phyloP scores from a whole-genome alignment of 2,888 invertebrate species.

The Acrobasis consociella region DNA sequence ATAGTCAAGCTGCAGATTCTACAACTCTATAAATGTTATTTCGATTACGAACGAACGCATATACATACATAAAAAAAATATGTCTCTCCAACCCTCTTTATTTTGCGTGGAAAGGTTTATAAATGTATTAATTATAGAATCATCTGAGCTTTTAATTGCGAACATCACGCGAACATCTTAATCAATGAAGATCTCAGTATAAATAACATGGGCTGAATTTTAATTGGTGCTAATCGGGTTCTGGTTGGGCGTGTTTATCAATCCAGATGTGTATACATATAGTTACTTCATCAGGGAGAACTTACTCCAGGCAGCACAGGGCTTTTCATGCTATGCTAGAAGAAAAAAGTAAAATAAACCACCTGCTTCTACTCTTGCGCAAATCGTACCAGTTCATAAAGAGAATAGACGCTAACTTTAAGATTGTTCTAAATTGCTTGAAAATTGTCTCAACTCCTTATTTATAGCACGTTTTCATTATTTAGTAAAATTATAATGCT shows the following conservation, averaged over 20 bases:
- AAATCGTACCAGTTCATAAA: too few relatives aligned
- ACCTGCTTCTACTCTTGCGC: too few relatives aligned
- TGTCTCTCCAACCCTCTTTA: neutral
- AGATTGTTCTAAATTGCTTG: too few relatives aligned
- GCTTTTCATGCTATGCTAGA: too few relatives aligned
- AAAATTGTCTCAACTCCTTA: too few relatives aligned
- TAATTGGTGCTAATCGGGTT: constrained; percentile 9
- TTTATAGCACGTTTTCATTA: too few relatives aligned
- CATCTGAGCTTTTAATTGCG: constrained; percentile 5
- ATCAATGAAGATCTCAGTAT: constrained; percentile 9
- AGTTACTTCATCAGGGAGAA: too few relatives aligned
- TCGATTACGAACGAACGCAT: neutral
- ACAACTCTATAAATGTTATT: neutral
- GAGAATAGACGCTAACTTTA: too few relatives aligned
- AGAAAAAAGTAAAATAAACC: neutral
- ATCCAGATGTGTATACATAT: neutral
- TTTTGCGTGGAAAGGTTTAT: constrained; percentile 3
- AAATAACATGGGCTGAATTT: constrained; percentile 7
- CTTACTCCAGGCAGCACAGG: too few relatives aligned
- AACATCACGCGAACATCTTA: neutral
- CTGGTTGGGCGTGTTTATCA: neutral
- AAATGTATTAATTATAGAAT: constrained; percentile 13
- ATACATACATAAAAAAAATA: too few relatives aligned
- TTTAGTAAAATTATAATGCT: too few relatives aligned
- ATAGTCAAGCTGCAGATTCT: neutral